Evolutionary conservation across 2,888 invertebrate species (phyloP), one percentile per base, ranked within the genome.

Genomic region (Caenorhabditis sp.): DNA sequence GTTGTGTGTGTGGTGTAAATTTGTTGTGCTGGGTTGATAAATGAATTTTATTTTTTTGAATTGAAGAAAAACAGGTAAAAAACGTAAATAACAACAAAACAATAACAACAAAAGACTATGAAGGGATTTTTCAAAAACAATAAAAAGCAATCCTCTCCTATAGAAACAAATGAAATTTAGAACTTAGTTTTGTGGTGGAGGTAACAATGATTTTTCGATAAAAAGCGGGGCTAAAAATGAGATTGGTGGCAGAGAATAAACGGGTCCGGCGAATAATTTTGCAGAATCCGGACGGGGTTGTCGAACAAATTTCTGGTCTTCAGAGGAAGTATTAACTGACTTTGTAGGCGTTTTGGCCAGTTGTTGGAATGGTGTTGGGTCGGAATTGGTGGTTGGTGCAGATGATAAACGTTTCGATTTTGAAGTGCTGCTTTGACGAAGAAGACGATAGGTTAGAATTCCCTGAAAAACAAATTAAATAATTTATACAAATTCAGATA

Each of bases 171-270:
- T n/a, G n/a, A n/a, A n/a, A n/a, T n/a, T n/a, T n/a, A n/a, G 4
- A 31, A 31, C 10, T 10, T 31, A 31, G 31, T 23, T 53, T 21
- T 3, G 5, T 1, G 56, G 56, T 26, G 26, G 26, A 14, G 80
- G 80, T 14, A 75, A 66, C 14, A 82, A 58, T 31, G 80, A 78
- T 38, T 76, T 79, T 27, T 76, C 67, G 38, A 83, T 78, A 61
- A 83, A 83, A 14, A 78, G 49, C 8, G 80, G 81, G 1, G 84
- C 84, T 21, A 84, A 70, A 53, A 78, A 72, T 7, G 82, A 72
- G 31, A 84, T 70, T 20, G 84, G 84, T 17, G 83, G 80, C n/a
- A 84, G 70, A 7, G 80, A 63, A 57, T 83, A 73, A 21, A 81
- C 78, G 14, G 84, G 78, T 21, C 80, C 84, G 21, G 76, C 78